Conservation (phyloP, 2,797 vertebrate species). For the Gymnocypris eckloni region DNA sequence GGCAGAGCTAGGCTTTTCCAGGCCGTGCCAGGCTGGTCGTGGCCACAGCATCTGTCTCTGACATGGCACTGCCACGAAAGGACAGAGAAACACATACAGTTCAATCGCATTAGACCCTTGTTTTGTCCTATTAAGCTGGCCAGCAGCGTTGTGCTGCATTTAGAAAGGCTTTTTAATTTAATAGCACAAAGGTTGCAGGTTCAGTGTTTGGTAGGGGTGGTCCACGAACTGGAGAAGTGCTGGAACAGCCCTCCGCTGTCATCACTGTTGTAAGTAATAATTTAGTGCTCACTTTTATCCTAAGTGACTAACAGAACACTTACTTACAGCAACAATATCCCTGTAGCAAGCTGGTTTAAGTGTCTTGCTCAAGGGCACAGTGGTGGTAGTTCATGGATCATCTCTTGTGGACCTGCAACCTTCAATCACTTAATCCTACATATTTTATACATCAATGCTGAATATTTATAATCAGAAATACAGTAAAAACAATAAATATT, state of each 20-base stretch:
- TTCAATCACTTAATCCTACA: not conserved
- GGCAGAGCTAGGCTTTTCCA: conserved; percentile 70
- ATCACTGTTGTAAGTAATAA: conserved; percentile 5
- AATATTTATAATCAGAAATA: not conserved
- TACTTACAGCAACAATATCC: conserved; percentile 12
- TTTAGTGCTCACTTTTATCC: conserved; percentile 10
- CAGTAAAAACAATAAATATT: not conserved
- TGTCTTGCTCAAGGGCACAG: conserved; percentile 12
- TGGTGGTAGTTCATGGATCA: conserved; percentile 2
- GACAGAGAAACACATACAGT: conserved; percentile 24
- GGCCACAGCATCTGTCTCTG: conserved; percentile 74
- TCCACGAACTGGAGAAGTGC: not conserved
- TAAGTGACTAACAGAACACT: conserved; percentile 10
- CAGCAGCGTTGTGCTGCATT: not conserved
- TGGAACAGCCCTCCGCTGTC: not conserved
- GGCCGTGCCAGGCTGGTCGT: conserved; percentile 68
- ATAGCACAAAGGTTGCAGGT: conserved; percentile 15
- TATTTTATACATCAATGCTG: not conserved
- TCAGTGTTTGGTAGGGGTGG: conserved; percentile 10
- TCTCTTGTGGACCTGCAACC: not conserved
- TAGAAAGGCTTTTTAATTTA: conserved; percentile 7
- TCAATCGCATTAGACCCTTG: conserved; percentile 26
- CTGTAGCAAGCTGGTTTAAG: not conserved
- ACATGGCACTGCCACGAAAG: conserved; percentile 61
- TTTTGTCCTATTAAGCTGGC: not conserved